These are phyloP conservation scores for Nemurella pictetii DNA, from an alignment of 2,888 invertebrate genomes.

Conservation along the genomic window DNA sequence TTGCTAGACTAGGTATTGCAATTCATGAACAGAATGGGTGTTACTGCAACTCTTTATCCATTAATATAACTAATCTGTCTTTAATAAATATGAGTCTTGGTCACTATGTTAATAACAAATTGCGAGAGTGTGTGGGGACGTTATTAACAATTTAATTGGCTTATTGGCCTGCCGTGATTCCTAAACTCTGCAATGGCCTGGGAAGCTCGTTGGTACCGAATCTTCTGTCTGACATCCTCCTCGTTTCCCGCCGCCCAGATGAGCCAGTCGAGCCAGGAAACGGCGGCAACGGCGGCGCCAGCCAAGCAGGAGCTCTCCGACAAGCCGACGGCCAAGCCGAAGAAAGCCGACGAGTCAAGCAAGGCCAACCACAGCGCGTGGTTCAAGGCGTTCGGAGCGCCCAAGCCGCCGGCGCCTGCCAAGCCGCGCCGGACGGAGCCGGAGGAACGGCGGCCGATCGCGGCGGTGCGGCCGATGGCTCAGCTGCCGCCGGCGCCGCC, in stretches of 20 bases:
- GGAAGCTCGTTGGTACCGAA: too few relatives aligned
- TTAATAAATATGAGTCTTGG: too few relatives aligned
- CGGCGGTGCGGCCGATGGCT: conserved; percentile 47
- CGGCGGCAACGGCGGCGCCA: neutral
- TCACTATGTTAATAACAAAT: too few relatives aligned
- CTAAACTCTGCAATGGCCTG: too few relatives aligned
- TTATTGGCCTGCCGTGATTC: too few relatives aligned
- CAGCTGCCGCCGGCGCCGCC: conserved; percentile 52
- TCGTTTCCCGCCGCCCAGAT: conserved; percentile 46
- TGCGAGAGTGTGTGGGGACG: too few relatives aligned
- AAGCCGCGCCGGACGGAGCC: conserved; percentile 56
- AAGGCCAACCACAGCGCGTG: conserved; percentile 86
- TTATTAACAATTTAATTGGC: too few relatives aligned
- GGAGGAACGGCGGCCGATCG: neutral
- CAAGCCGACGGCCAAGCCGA: conserved; percentile 9
- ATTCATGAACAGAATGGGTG: too few relatives aligned
- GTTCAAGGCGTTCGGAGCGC: conserved; percentile 90
- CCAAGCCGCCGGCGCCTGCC: conserved; percentile 65
- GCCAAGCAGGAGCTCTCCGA: neutral
- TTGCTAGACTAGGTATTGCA: too few relatives aligned
- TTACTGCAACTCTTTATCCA: too few relatives aligned
- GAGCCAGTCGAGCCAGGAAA: conserved; percentile 47
- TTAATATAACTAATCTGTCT: too few relatives aligned
- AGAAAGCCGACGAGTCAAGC: conserved; percentile 44
- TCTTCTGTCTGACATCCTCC: too few relatives aligned